Evolutionary conservation across 2,113 vertebrate genomes (phyloP).

Genomic region (Panthera uncia): DNA sequence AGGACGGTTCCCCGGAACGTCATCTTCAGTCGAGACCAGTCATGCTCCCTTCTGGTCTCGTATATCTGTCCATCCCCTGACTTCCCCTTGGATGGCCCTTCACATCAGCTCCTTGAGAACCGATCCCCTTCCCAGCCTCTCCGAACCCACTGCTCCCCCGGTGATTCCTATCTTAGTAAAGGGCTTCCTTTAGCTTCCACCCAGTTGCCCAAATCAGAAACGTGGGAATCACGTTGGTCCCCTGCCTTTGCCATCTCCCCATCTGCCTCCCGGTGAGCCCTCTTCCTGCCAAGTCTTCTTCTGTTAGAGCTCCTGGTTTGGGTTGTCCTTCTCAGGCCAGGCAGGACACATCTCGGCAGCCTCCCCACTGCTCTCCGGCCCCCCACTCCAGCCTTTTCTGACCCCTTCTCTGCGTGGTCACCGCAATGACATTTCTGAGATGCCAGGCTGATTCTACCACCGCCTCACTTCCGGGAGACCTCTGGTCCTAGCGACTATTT

Average conservation of each 20-base stretch:
- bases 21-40: accelerated
- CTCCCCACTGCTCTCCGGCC: accelerated
- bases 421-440: accelerated
- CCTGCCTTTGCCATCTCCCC: accelerated
- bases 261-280: accelerated
- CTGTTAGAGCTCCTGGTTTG: not conserved
- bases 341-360: accelerated
- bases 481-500: not conserved
- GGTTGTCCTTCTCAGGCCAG: not conserved
- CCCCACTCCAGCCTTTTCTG: accelerated
- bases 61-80: accelerated
- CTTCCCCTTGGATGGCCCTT: not conserved
- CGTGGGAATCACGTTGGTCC: accelerated
- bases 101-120: accelerated
- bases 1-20: too few relatives aligned
- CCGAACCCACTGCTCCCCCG: not conserved
- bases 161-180: not conserved
- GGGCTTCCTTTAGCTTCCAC: accelerated
- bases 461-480: not conserved
- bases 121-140: accelerated
- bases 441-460: not conserved
- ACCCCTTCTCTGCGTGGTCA: accelerated
- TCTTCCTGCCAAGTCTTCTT: not conserved
- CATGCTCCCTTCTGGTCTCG: not conserved
- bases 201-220: accelerated